Conservation (phyloP, 1,140 invertebrate species). For the Latrodectus geometricus region DNA sequence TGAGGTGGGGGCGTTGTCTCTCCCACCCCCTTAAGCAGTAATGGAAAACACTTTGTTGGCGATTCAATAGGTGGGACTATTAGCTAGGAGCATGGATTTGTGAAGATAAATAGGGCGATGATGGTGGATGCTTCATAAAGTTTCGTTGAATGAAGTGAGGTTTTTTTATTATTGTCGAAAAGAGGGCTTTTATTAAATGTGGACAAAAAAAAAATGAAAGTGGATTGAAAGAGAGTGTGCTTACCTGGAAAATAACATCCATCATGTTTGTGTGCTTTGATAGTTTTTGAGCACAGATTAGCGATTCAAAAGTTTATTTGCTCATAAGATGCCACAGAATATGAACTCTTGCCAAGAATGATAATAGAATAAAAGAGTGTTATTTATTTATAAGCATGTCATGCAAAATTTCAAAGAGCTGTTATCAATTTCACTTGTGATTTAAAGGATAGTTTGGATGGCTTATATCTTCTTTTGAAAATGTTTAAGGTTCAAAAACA, state of each 20-base stretch:
- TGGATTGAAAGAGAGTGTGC: neutral
- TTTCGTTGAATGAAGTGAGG: conserved; percentile 11
- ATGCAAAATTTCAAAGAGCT: neutral
- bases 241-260: neutral
- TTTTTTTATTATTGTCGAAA: conserved; percentile 9
- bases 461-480: neutral
- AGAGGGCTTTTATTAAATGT: conserved; percentile 44
- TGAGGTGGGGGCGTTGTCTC: neutral
- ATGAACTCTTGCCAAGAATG: neutral
- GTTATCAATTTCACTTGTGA: neutral
- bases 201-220: neutral
- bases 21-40: conserved; percentile 40
- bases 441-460: neutral
- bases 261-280: neutral
- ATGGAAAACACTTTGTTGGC: conserved; percentile 57
- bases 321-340: neutral
- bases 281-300: neutral
- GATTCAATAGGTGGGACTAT: conserved; percentile 45
- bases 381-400: neutral
- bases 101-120: conserved; percentile 25
- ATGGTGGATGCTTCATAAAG: conserved; percentile 39
- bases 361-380: neutral
- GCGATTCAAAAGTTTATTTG: neutral
- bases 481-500: neutral
- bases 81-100: conserved; percentile 36